Evolutionary conservation across 2,113 vertebrate genomes (phyloP), one percentile per base, ranked within the genome.

Genomic region (Poeciliopsis turrubarensis): DNA sequence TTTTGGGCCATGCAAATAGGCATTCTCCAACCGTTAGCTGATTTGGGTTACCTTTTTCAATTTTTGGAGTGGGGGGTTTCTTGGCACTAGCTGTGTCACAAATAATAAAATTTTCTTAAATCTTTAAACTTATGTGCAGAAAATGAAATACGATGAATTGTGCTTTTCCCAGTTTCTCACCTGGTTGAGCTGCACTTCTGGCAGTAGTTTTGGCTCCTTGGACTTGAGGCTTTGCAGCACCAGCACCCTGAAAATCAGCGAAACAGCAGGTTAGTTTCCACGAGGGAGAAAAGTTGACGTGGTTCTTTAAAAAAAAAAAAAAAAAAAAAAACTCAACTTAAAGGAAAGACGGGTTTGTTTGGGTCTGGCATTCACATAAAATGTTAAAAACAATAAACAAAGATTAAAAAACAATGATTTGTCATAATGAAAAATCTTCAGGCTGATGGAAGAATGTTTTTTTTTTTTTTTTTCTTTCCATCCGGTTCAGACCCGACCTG

Each of bases 171-270:
- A 0, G 3, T 1, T 65, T 30, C 4, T 17, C 78, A 93, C 94
- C 94, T 89, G 92, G 75, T 13, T 90, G 91, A 86, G 83, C 79
- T 70, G 70, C 39, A 39, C 95, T 93, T 95, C 96, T 97, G 25
- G 94, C 94, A 3, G 96, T 94, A 62, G 96, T 95, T 89, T 96
- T 97, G 27, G 94, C 94, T 82, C 94, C 95, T 0, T 94, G 95
- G 73, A 81, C 89, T 0, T 95, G 91, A 86, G 95, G 93, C 80
- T 95, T 96, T n/a, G 92, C 90, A 32, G 92, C 94, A 72, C 89
- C 89, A 37, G 92, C 93, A 70, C 89, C 81, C 95, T 97, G 83
- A 39, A 78, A 83, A 60, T 47, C 10, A n/a, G 75, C 39, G 79
- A 27, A 39, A 81, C 17, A 31, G 37, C 5, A 7, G 14, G 19